phyloP scores from a whole-genome alignment of 1,140 invertebrate species.

The Macrocentrus cingulum region DNA sequence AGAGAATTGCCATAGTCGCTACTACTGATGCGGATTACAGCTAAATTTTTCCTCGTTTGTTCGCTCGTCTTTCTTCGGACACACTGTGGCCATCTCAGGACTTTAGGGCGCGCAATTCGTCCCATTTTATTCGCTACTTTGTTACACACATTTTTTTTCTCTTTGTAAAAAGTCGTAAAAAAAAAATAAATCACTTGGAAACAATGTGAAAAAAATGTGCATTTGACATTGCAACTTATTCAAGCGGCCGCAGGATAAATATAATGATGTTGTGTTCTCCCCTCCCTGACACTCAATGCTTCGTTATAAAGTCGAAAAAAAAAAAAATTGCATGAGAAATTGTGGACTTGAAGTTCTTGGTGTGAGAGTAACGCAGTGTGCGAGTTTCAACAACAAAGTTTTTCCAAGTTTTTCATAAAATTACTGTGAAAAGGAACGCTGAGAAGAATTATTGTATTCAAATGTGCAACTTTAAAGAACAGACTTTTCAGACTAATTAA shows the following conservation, averaged over 20 bases:
- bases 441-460: no score
- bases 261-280: not conserved
- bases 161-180: not conserved
- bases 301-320: not conserved
- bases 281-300: not conserved
- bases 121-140: not conserved
- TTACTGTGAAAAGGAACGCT: constrained; percentile 8
- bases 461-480: no score
- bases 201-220: not conserved
- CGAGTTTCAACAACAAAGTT: constrained; percentile 8
- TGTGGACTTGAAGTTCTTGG: constrained; percentile 4
- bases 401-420: constrained; percentile 12
- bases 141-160: no score
- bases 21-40: constrained; percentile 43
- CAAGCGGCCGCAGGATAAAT: not conserved
- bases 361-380: no score
- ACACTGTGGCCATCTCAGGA: not conserved
- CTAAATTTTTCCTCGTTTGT: constrained; percentile 47
- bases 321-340: constrained; percentile 11
- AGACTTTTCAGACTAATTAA: no score
- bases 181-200: not conserved
- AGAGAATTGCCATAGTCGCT: constrained; percentile 41
- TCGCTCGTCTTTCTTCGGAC: constrained; percentile 17
- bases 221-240: not conserved
- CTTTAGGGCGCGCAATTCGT: not conserved